Conservation (phyloP, 2,888 invertebrate species). For the Scaptomyza tumidula region DNA sequence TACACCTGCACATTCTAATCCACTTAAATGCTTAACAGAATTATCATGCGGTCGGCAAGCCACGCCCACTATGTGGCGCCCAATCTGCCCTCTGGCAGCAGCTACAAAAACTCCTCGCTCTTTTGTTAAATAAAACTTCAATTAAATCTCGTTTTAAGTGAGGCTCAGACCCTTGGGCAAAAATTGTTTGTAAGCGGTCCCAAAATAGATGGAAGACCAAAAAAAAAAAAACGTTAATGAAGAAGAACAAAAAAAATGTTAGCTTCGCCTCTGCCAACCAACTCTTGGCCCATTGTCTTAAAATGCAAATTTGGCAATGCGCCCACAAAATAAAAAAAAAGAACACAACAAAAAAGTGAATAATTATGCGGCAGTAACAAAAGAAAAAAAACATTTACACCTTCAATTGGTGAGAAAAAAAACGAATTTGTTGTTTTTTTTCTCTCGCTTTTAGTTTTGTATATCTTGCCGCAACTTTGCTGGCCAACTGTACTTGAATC, state of each 20-base stretch:
- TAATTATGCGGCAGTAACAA: constrained; percentile 60
- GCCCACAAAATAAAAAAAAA: constrained; percentile 3
- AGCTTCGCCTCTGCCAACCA: constrained; percentile 3
- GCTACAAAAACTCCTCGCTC: constrained; percentile 30
- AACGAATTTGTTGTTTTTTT: background rate
- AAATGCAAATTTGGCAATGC: constrained; percentile 71
- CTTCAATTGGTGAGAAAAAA: constrained; percentile 59
- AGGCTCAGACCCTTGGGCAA: constrained; percentile 35
- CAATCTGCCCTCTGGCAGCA: constrained; percentile 16
- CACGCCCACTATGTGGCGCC: constrained; percentile 36
- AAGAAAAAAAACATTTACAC: constrained; percentile 63
- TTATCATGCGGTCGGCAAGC: constrained; percentile 65
- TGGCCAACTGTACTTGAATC: constrained; percentile 61
- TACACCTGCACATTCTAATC: constrained; percentile 72
- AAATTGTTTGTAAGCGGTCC: constrained; percentile 55
- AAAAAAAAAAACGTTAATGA: constrained; percentile 31
- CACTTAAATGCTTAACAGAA: constrained; percentile 78
- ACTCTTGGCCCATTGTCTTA: constrained; percentile 66
- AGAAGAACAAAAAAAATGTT: constrained; percentile 39
- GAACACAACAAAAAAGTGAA: constrained; percentile 56
- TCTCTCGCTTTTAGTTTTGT: background rate
- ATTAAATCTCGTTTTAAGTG: constrained; percentile 72
- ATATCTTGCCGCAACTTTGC: constrained; percentile 14
- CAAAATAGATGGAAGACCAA: constrained; percentile 49
- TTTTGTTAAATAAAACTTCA: constrained; percentile 76